Conservation (phyloP, 2,888 invertebrate species). For the Sussaba pulchella region DNA sequence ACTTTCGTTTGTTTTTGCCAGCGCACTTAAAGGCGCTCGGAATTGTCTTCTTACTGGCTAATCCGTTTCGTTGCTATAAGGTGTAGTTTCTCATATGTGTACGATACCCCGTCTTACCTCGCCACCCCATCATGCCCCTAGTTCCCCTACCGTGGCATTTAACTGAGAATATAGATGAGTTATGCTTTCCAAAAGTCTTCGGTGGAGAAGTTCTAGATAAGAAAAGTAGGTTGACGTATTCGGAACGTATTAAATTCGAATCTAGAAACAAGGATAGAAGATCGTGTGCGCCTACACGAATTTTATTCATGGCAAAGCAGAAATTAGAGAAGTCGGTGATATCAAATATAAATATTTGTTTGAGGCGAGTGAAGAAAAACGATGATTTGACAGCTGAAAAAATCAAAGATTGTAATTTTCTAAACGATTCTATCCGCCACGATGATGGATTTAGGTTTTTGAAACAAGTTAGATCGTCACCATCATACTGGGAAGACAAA, state of each 20-base stretch:
- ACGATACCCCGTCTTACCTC: no score
- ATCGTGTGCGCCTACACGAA: constrained; percentile 30
- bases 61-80: neutral
- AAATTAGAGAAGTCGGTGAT: constrained; percentile 62
- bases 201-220: constrained; percentile 46
- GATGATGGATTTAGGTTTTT: constrained; percentile 68
- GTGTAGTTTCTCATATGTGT: no score
- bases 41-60: neutral
- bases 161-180: constrained; percentile 70
- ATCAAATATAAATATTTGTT: constrained; percentile 63
- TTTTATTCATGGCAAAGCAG: constrained; percentile 67
- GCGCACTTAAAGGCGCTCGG: no score
- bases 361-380: constrained; percentile 60
- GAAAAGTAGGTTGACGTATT: constrained; percentile 42
- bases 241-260: constrained; percentile 57
- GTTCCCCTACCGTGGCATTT: constrained; percentile 70
- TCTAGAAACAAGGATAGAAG: constrained; percentile 50
- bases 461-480: constrained; percentile 79
- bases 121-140: no score
- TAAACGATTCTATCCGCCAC: constrained; percentile 42
- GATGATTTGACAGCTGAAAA: constrained; percentile 8
- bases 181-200: constrained; percentile 72
- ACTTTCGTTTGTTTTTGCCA: neutral
- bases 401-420: constrained; percentile 28
- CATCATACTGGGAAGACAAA: constrained; percentile 79